phyloP scores from a whole-genome alignment of 2,888 invertebrate genomes.

The Oligia fasciuncula region DNA sequence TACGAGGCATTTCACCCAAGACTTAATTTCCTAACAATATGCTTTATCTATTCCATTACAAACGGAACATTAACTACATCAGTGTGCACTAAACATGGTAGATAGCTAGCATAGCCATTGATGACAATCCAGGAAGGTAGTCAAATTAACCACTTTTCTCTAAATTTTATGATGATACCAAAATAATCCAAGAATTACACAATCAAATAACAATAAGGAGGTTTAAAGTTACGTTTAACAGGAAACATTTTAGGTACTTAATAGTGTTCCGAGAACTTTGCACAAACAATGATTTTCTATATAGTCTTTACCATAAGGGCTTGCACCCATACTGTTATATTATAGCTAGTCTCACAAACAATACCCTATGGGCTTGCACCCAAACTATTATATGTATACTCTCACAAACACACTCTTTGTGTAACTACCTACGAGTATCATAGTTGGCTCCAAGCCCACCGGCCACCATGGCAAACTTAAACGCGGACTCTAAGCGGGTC shows the following conservation, averaged over 20 bases:
- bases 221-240: neutral
- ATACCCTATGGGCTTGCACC: neutral
- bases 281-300: neutral
- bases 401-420: neutral
- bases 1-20: neutral
- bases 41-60: neutral
- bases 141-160: neutral
- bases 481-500: conserved; percentile 64
- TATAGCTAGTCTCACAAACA: neutral
- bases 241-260: neutral
- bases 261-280: neutral
- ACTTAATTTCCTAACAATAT: neutral
- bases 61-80: neutral
- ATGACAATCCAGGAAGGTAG: neutral
- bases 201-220: neutral
- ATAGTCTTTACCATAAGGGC: neutral
- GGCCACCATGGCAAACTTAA: conserved; percentile 60
- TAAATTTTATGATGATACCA: neutral
- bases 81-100: neutral
- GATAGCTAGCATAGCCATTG: neutral
- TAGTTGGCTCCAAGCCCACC: neutral
- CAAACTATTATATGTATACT: neutral
- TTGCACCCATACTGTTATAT: neutral
- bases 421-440: neutral
- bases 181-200: neutral